phyloP scores from a whole-genome alignment of 2,113 vertebrate species.

The Haemorhous mexicanus region DNA sequence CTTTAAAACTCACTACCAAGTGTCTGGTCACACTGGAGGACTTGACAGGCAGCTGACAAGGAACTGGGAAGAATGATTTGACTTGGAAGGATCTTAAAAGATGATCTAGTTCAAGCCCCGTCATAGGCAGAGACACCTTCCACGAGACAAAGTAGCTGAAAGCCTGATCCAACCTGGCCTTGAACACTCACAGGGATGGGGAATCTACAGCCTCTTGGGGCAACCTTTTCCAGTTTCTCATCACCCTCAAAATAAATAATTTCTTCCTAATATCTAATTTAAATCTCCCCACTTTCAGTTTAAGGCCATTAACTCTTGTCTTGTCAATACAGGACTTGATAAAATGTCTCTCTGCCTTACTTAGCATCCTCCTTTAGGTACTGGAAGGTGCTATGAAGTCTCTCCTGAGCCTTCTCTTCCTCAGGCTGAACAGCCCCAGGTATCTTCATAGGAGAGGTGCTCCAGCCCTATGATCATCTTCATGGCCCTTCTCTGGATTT shows the following conservation, averaged over 20 bases:
- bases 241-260: neutral
- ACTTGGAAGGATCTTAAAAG: neutral
- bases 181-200: neutral
- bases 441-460: neutral
- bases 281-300: neutral
- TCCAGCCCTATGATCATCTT: neutral
- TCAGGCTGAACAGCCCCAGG: neutral
- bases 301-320: neutral
- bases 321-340: neutral
- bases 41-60: neutral
- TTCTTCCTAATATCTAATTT: neutral
- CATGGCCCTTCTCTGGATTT: accelerated
- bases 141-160: neutral
- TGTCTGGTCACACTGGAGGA: accelerated
- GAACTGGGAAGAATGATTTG: neutral
- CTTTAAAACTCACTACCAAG: neutral
- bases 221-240: neutral
- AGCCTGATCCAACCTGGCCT: neutral
- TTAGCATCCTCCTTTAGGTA: neutral
- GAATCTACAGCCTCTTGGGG: neutral
- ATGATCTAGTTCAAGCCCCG: neutral
- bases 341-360: neutral
- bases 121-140: neutral
- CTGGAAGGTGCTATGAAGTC: neutral
- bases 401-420: neutral